Evolutionary conservation across 1,140 invertebrate species (phyloP).

Genomic region (Trichonephila clavata): DNA sequence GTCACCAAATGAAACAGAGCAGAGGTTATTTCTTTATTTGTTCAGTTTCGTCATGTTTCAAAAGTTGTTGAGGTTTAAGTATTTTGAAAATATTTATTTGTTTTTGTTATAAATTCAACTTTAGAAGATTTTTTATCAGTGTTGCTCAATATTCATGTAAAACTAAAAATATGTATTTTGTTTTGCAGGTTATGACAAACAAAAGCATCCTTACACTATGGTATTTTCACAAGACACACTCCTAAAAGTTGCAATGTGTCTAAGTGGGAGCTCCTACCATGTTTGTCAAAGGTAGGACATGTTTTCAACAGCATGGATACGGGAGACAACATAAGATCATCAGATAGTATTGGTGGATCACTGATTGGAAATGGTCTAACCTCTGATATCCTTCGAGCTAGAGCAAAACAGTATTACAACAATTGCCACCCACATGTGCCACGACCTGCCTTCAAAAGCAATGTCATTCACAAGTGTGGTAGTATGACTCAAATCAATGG

Average conservation of each 20-base stretch:
- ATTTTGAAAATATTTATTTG: too few relatives aligned
- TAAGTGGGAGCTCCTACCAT: slow-evolving; percentile 58
- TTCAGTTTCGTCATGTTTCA: too few relatives aligned
- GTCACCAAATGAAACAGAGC: too few relatives aligned
- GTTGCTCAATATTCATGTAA: too few relatives aligned
- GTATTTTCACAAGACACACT: neutral
- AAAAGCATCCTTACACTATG: neutral
- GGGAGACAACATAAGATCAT: slow-evolving; percentile 63
- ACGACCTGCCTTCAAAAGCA: slow-evolving; percentile 22
- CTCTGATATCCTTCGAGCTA: slow-evolving; percentile 74
- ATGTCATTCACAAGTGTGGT: slow-evolving; percentile 73
- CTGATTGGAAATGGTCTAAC: slow-evolving; percentile 74
- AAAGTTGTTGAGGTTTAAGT: too few relatives aligned
- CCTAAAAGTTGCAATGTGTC: slow-evolving; percentile 38
- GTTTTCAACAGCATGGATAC: slow-evolving; percentile 61
- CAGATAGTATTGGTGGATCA: slow-evolving; percentile 70
- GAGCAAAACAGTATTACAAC: slow-evolving; percentile 76
- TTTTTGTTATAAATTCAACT: too few relatives aligned
- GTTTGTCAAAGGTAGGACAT: slow-evolving; percentile 75
- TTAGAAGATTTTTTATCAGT: too few relatives aligned
- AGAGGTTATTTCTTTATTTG: too few relatives aligned
- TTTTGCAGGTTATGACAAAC: slow-evolving; percentile 49
- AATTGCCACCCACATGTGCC: slow-evolving; percentile 74
- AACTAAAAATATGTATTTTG: slow-evolving; percentile 37
- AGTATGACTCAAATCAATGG: slow-evolving; percentile 77